These are phyloP conservation scores for Morone chrysops DNA, from an alignment of 2,113 vertebrate species.

Conservation along the genomic window DNA sequence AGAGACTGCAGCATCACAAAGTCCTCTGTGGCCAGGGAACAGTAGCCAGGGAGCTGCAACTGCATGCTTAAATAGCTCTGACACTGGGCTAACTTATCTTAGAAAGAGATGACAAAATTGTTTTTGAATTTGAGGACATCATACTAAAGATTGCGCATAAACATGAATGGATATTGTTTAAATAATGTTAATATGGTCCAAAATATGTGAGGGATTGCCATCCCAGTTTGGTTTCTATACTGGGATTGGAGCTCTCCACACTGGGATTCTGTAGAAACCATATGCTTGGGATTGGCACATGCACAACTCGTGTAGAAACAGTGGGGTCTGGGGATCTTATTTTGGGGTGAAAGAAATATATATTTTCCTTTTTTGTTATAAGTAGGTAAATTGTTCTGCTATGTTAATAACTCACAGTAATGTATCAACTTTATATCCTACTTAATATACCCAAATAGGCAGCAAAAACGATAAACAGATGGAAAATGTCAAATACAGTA, in stretches of 20 bases:
- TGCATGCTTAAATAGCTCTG: constrained; percentile 67
- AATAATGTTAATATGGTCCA: constrained; percentile 32
- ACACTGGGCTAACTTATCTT: constrained; percentile 40
- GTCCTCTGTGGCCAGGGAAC: constrained; percentile 47
- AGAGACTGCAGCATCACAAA: constrained; percentile 58
- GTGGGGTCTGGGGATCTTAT: constrained; percentile 9
- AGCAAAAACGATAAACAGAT: constrained; percentile 23
- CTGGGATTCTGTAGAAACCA: constrained; percentile 72
- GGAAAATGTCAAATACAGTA: not conserved
- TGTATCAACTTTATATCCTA: constrained; percentile 4
- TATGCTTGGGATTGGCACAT: constrained; percentile 68
- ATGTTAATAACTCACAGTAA: not conserved
- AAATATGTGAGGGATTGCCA: constrained; percentile 51
- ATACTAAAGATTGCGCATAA: constrained; percentile 32
- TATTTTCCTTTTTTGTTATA: not conserved
- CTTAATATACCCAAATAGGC: not conserved
- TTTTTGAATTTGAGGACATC: constrained; percentile 27
- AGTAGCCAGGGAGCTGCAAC: constrained; percentile 49
- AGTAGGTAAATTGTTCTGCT: not conserved
- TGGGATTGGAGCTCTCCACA: constrained; percentile 51
- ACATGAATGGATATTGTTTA: constrained; percentile 23
- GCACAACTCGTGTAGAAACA: constrained; percentile 57
- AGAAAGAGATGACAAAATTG: constrained; percentile 21
- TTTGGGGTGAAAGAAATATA: constrained; percentile 13
- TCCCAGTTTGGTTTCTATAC: constrained; percentile 73